Evolutionary conservation across 2,888 invertebrate genomes (phyloP).

Genomic region (Steromphala cineraria): DNA sequence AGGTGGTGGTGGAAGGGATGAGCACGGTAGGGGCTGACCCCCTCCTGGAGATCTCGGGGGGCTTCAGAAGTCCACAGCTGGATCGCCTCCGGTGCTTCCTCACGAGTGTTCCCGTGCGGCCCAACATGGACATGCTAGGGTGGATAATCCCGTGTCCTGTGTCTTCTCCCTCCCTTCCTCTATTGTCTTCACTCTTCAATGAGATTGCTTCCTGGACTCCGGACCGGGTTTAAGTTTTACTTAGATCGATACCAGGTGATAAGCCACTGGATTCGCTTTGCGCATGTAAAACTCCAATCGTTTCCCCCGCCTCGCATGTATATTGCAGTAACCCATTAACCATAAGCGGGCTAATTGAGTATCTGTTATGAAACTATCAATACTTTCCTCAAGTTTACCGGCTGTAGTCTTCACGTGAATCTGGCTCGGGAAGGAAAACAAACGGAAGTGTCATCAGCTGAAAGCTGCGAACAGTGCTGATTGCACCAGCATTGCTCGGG

Average conservation of each 20-base stretch:
- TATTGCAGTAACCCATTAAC: background rate
- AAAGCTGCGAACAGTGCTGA: background rate
- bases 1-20: background rate
- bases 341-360: background rate
- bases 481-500: too few species aligned
- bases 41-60: conserved; percentile 13
- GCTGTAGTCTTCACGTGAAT: background rate
- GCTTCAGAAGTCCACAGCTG: background rate
- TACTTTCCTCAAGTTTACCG: background rate
- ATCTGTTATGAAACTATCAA: background rate
- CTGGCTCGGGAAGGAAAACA: background rate
- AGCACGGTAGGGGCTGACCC: conserved; percentile 25
- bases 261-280: background rate
- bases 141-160: background rate
- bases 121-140: background rate
- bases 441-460: background rate
- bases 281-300: background rate
- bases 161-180: too few species aligned
- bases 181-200: too few species aligned
- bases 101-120: conserved; percentile 14
- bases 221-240: background rate
- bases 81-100: conserved; percentile 6
- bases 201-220: background rate
- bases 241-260: background rate
- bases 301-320: background rate